phyloP scores from a whole-genome alignment of 37 sponge, comb jelly and placozoan species.

The Spongia lamella region DNA sequence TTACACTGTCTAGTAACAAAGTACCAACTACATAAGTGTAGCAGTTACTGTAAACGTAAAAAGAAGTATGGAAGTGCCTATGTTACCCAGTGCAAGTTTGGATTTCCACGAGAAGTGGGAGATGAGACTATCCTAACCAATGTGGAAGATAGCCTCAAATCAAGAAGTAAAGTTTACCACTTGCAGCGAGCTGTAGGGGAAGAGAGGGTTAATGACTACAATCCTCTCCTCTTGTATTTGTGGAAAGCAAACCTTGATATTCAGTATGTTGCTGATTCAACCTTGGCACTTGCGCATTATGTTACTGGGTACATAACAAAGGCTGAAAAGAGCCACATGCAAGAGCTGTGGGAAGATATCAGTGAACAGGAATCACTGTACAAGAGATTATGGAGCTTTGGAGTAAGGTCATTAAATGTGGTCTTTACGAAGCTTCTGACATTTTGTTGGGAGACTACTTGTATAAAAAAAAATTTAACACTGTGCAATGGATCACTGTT shows the following conservation, averaged over 20 bases:
- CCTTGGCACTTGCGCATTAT: conserved; percentile 50
- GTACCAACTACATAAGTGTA: conserved; percentile 38
- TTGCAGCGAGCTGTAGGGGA: conserved; percentile 18
- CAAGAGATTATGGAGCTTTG: too few species aligned
- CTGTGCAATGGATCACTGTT: conserved; percentile 15
- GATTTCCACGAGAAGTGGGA: conserved; percentile 33
- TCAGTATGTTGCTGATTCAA: conserved; percentile 48
- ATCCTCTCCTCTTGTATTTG: conserved; percentile 52
- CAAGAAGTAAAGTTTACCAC: conserved; percentile 31
- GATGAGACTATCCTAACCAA: conserved; percentile 4
- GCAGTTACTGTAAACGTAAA: conserved; percentile 30
- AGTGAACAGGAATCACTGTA: too few species aligned
- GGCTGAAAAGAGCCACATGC: conserved; percentile 60
- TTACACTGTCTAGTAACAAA: conserved; percentile 49
- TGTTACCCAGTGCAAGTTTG: conserved; percentile 44
- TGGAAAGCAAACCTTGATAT: conserved; percentile 67
- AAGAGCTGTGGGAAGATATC: conserved; percentile 50
- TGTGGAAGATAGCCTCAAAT: conserved; percentile 34
- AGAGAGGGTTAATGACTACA: conserved; percentile 55
- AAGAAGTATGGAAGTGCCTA: neutral
- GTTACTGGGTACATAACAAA: conserved; percentile 65
- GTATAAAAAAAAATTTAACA: conserved; percentile 8
- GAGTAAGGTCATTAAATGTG: conserved; percentile 26
- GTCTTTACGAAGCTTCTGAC: conserved; percentile 28
- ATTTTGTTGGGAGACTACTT: conserved; percentile 17